phyloP scores from a whole-genome alignment of 2,113 vertebrate species.

The Platichthys stellatus region DNA sequence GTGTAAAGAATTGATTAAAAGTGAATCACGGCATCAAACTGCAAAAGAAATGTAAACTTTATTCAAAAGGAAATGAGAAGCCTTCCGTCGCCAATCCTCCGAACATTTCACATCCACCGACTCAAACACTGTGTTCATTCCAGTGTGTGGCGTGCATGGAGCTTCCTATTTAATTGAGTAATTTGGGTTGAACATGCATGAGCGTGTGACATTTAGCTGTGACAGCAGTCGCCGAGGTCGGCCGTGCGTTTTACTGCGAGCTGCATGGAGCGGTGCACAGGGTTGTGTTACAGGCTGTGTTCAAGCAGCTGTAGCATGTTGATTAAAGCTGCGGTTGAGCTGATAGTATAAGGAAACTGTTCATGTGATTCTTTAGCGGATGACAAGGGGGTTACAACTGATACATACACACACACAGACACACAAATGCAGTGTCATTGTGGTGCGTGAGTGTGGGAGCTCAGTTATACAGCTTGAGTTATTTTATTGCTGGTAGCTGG shows the following conservation, averaged over 20 bases:
- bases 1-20: not conserved
- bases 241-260: conserved; percentile 10
- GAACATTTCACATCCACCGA: not conserved
- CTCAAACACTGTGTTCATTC: conserved; percentile 18
- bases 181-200: conserved; percentile 22
- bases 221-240: conserved; percentile 29
- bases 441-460: too few relatives aligned
- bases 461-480: too few relatives aligned
- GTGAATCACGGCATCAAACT: not conserved
- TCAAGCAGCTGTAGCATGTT: not conserved
- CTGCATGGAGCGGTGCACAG: not conserved
- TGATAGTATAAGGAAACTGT: too few relatives aligned
- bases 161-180: conserved; percentile 8
- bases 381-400: too few relatives aligned
- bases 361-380: too few relatives aligned
- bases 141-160: not conserved
- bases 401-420: too few relatives aligned
- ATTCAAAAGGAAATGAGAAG: conserved; percentile 1
- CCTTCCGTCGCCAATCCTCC: not conserved
- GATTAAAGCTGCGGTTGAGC: not conserved
- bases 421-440: too few relatives aligned
- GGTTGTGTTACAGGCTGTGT: not conserved
- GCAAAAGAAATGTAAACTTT: not conserved
- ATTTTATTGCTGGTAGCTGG: too few relatives aligned
- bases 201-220: conserved; percentile 45